Base-by-base conservation (phyloP, 1,140 invertebrate genomes). In the Trichoplusia ni region DNA sequence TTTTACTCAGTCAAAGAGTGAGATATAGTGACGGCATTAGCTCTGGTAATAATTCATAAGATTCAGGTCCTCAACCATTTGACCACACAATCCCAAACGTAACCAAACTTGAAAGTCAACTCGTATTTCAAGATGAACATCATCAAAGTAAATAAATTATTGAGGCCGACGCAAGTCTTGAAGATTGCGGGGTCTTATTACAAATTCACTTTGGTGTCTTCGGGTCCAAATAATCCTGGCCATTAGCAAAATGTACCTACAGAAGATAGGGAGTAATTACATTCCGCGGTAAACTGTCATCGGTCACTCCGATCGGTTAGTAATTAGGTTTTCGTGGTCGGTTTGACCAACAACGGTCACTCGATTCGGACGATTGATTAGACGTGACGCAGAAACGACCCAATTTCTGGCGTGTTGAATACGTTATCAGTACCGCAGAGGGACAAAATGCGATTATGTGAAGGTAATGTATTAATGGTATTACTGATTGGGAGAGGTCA, bases 281-380 rank as follows among this genome's bases (percentile, higher is more conserved):
- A 73, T 82, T 77, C 76, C 54, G 73, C 66, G 70, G 68, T 75
- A 71, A 79, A 72, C 75, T 86, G 81, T 77, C 75, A 75, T 75
- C 60, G 71, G 70, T 77, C 72, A 75, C 29, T 70, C 64, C 53
- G 63, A 66, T 67, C 64, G 66, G 60, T 49, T 35, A 66, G 73
- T 83, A 73, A 82, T 81, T 77, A 73, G 71, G 69, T 72, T 75
- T 74, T 75, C 75, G 69, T 62, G 77, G 75, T 77, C 61, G 54
- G 70, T 79, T 80, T 77, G 73, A 75, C 71, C 69, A 67, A 71
- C 60, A 69, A 68, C 74, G 64, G 69, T 67, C 56, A 68, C 13
- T 63, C 58, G 54, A 68, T 70, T 56, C 63, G 68, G 37, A 63
- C 69, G 69, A 81, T 81, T 80, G 77, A 84, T 80, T 77, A 73